Conservation (phyloP, 2,797 vertebrate genomes). For the Typhlichthys subterraneus region DNA sequence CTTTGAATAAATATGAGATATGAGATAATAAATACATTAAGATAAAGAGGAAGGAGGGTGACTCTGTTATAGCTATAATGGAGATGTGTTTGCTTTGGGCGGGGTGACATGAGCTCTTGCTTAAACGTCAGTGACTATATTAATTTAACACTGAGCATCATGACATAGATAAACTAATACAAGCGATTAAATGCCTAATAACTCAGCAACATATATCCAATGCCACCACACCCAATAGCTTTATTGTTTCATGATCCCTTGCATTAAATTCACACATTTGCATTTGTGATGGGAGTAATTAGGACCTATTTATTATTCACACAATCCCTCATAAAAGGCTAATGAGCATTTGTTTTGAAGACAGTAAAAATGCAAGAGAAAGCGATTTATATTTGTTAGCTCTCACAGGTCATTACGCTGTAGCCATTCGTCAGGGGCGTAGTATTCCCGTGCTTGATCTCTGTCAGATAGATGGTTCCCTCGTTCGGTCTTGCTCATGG, state of each 20-base stretch:
- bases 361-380: constrained; percentile 77
- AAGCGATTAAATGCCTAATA: constrained; percentile 55
- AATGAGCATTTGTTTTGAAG: constrained; percentile 82
- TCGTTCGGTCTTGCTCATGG: constrained; percentile 29
- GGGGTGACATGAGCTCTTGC: too few relatives aligned
- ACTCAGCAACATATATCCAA: constrained; percentile 45
- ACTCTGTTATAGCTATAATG: too few relatives aligned
- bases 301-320: constrained; percentile 79
- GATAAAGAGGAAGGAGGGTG: too few relatives aligned
- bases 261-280: constrained; percentile 70
- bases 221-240: constrained; percentile 32
- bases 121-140: constrained; percentile 8
- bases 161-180: constrained; percentile 30
- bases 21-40: too few relatives aligned
- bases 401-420: constrained; percentile 72
- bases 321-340: constrained; percentile 76
- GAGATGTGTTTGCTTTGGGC: too few relatives aligned
- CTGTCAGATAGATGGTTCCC: constrained; percentile 25
- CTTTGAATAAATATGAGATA: too few relatives aligned
- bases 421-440: constrained; percentile 67
- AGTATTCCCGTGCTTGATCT: constrained; percentile 43
- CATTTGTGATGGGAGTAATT: constrained; percentile 76
- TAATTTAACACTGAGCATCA: constrained; percentile 38
- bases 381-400: constrained; percentile 80
- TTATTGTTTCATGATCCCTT: constrained; percentile 56